Evolutionary conservation across 2,113 vertebrate genomes (phyloP).

Genomic region (Notarius lentiginosus): DNA sequence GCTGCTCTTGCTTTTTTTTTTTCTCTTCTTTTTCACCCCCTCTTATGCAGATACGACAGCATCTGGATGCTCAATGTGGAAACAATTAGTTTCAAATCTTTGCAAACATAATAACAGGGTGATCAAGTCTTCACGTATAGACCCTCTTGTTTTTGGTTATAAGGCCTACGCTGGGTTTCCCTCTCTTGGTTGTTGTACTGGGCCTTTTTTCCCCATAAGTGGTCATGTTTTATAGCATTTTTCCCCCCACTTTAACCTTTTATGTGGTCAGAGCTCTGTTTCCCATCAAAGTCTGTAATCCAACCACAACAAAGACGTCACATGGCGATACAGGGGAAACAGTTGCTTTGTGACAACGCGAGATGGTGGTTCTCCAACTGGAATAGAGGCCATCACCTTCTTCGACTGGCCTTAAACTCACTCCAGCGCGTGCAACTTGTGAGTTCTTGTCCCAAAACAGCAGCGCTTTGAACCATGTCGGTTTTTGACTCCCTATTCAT

Average conservation of each 20-base stretch:
- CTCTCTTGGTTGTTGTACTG: constrained; percentile 54
- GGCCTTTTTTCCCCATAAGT: constrained; percentile 71
- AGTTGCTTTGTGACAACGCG: constrained; percentile 30
- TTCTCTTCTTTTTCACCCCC: neutral
- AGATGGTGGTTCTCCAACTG: constrained; percentile 26
- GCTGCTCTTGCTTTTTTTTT: neutral
- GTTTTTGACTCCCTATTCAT: constrained; percentile 66
- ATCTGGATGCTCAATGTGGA: constrained; percentile 71
- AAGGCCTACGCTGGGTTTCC: constrained; percentile 61
- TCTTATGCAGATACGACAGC: constrained; percentile 52
- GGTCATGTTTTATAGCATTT: constrained; percentile 65
- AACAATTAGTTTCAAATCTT: constrained; percentile 72
- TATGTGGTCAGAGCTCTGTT: constrained; percentile 71
- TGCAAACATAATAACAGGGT: constrained; percentile 73
- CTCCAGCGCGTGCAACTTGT: constrained; percentile 21
- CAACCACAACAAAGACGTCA: constrained; percentile 74
- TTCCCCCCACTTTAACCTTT: constrained; percentile 54
- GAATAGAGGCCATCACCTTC: neutral
- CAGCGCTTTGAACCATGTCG: constrained; percentile 32
- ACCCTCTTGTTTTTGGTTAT: constrained; percentile 55
- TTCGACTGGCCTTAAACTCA: neutral
- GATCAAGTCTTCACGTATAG: constrained; percentile 61
- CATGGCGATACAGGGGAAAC: constrained; percentile 60
- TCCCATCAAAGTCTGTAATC: constrained; percentile 71
- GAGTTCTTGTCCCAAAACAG: constrained; percentile 23